Evolutionary conservation across 2,113 vertebrate genomes (phyloP).

Genomic region (Serranochromis macrocephalus): DNA sequence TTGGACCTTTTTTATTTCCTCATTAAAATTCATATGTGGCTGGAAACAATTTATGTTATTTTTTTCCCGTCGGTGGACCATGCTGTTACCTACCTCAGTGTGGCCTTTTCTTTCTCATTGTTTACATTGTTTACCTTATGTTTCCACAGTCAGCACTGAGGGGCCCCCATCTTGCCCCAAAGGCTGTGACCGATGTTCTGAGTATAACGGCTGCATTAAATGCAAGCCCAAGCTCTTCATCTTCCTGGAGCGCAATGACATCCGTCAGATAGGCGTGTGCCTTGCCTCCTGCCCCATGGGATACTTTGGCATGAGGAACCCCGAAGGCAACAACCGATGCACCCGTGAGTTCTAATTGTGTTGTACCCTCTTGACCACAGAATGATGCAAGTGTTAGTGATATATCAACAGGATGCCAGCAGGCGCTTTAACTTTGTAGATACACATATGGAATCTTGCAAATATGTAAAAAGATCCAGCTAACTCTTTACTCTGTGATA

Average conservation of each 20-base stretch:
- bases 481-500: neutral
- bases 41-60: neutral
- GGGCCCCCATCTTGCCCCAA: constrained; percentile 86
- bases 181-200: constrained; percentile 92
- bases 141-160: constrained; percentile 82
- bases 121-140: constrained; percentile 9
- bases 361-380: neutral
- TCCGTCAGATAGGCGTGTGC: constrained; percentile 91
- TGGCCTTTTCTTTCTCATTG: neutral
- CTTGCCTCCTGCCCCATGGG: constrained; percentile 90
- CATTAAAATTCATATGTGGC: constrained; percentile 6
- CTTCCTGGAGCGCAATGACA: constrained; percentile 92
- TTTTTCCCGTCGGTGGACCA: neutral
- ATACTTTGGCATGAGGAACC: constrained; percentile 92
- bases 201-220: constrained; percentile 95
- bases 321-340: constrained; percentile 98
- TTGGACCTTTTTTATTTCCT: neutral
- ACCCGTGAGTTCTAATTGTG: constrained; percentile 80
- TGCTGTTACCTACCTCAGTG: neutral
- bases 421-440: neutral
- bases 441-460: neutral
- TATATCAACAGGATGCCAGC: neutral
- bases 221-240: constrained; percentile 96
- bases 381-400: neutral
- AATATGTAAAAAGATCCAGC: neutral